Conservation (phyloP, 2,797 vertebrate species). For the Artibeus jamaicensis region DNA sequence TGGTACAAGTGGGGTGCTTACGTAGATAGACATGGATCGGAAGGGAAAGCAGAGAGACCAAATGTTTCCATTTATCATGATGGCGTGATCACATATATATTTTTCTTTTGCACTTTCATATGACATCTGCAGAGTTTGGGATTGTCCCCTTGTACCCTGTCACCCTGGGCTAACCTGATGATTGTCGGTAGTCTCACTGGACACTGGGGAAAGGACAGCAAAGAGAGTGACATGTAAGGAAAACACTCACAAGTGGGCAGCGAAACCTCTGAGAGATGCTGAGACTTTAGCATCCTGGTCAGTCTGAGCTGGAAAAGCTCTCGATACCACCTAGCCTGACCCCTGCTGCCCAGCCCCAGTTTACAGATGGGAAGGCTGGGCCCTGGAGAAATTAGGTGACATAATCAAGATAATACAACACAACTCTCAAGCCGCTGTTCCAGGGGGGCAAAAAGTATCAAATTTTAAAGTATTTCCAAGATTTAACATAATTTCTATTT, state of each 20-base stretch:
- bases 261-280: neutral
- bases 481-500: neutral
- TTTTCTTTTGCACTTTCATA: neutral
- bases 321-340: neutral
- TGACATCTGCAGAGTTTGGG: neutral
- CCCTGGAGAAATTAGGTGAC: neutral
- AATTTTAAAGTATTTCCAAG: neutral
- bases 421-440: neutral
- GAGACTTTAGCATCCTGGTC: neutral
- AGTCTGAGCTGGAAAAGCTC: neutral
- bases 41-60: neutral
- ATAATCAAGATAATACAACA: neutral
- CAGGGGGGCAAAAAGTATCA: neutral
- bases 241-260: neutral
- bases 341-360: neutral
- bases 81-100: neutral
- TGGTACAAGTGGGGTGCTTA: neutral
- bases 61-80: neutral
- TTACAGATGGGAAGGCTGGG: neutral
- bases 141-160: neutral
- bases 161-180: neutral
- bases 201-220: neutral
- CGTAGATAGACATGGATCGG: neutral
- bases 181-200: neutral
- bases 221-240: neutral